Evolutionary conservation across 2,888 invertebrate genomes (phyloP).

Genomic region (Carabus problematicus): DNA sequence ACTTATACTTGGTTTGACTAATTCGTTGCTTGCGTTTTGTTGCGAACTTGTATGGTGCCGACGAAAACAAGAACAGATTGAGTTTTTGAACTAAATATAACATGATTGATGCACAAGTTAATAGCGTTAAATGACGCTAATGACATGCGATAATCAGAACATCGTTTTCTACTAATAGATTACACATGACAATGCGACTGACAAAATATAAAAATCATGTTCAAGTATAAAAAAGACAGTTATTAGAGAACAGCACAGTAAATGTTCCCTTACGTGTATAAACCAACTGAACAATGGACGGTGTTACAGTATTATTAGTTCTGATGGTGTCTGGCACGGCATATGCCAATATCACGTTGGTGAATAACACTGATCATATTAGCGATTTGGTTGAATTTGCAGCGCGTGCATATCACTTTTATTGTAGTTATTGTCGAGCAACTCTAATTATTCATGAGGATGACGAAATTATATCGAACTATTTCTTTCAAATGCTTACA

Average conservation of each 20-base stretch:
- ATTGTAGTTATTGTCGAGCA: constrained; percentile 14
- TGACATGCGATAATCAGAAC: background rate
- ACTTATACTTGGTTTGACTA: constrained; percentile 18
- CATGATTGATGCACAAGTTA: background rate
- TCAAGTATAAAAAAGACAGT: no score
- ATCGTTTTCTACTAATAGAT: no score
- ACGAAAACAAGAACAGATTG: no score
- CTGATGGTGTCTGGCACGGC: background rate
- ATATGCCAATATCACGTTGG: no score
- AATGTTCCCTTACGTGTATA: no score
- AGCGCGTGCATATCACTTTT: constrained; percentile 20
- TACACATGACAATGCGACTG: no score
- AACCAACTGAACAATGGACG: background rate
- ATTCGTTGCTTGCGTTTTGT: constrained; percentile 27
- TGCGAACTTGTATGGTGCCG: constrained; percentile 21
- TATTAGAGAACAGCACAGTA: no score
- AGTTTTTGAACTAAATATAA: no score
- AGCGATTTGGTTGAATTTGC: constrained; percentile 21
- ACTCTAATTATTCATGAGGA: constrained; percentile 28
- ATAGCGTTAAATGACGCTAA: background rate
- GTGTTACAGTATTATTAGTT: constrained; percentile 1
- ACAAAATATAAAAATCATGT: no score
- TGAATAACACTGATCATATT: no score
- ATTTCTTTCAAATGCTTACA: constrained; percentile 12
- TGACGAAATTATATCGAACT: constrained; percentile 2